phyloP scores from a whole-genome alignment of 2,113 vertebrate genomes.

The Leucosticte australis region DNA sequence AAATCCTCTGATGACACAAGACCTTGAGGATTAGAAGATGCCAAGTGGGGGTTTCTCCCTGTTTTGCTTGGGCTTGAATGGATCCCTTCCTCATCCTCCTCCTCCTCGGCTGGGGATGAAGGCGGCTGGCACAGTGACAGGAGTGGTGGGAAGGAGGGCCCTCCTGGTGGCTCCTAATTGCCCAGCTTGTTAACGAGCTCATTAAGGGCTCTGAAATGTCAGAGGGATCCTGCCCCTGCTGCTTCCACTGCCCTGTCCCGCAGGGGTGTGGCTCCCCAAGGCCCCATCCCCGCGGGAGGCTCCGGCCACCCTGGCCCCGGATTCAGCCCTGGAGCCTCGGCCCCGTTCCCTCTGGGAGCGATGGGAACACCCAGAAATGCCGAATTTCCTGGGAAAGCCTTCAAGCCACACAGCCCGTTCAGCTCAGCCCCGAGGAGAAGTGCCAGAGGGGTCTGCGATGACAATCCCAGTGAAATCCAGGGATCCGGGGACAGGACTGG shows the following conservation, averaged over 20 bases:
- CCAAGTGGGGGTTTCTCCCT: neutral
- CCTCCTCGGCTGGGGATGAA: neutral
- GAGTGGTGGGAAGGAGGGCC: neutral
- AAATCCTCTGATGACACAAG: neutral
- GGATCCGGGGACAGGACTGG: rapidly evolving
- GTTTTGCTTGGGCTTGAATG: neutral
- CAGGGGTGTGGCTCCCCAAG: neutral
- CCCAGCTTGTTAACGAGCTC: neutral
- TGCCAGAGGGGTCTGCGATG: neutral
- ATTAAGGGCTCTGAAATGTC: neutral
- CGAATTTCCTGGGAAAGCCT: neutral
- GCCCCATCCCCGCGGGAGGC: no score
- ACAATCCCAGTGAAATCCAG: neutral
- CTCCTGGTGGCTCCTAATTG: neutral
- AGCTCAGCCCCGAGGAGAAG: neutral
- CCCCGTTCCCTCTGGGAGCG: rapidly evolving
- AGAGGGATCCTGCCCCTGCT: neutral
- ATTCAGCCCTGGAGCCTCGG: neutral
- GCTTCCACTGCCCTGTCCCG: neutral
- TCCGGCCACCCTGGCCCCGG: no score
- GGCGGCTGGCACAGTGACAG: neutral
- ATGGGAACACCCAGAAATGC: neutral
- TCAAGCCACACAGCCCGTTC: rapidly evolving
- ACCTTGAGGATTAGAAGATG: neutral
- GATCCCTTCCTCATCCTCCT: neutral